Percentiles rank a stretch among this genome's conserved stretches.
These are phyloP conservation scores for Vulpes lagopus DNA, from an alignment of 2,113 vertebrate species.

Conservation along the genomic window DNA sequence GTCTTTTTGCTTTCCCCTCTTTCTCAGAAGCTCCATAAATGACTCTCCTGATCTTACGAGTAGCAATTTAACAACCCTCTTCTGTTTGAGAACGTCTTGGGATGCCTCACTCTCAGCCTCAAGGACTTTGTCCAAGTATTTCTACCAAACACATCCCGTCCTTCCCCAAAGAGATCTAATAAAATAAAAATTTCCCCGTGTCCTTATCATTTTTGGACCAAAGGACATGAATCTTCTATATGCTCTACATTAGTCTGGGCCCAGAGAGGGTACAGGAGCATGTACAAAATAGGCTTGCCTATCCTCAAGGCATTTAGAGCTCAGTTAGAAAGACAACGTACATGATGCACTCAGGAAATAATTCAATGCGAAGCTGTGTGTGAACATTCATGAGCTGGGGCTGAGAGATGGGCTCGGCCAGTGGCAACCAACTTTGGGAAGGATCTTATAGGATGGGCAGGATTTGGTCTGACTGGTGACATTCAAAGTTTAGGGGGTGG, in stretches of 20 bases:
- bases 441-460: not conserved
- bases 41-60: not conserved
- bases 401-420: not conserved
- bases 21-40: not conserved
- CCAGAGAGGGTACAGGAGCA: not conserved
- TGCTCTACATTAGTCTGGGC: not conserved
- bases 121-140: not conserved
- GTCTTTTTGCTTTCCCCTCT: not conserved
- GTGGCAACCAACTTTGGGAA: not conserved
- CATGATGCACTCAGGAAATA: not conserved
- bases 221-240: not conserved
- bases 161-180: not conserved
- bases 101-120: not conserved
- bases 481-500: too few relatives aligned
- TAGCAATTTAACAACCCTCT: not conserved
- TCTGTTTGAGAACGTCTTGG: not conserved
- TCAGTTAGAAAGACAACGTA: rapidly evolving
- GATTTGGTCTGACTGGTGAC: not conserved
- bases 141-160: not conserved
- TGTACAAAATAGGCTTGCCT: not conserved
- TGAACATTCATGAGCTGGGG: too few relatives aligned
- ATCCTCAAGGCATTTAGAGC: not conserved
- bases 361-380: not conserved
- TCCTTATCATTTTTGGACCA: not conserved
- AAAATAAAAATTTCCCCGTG: not conserved